Conservation (phyloP, 2,888 invertebrate genomes). For the Lithodes maja region DNA sequence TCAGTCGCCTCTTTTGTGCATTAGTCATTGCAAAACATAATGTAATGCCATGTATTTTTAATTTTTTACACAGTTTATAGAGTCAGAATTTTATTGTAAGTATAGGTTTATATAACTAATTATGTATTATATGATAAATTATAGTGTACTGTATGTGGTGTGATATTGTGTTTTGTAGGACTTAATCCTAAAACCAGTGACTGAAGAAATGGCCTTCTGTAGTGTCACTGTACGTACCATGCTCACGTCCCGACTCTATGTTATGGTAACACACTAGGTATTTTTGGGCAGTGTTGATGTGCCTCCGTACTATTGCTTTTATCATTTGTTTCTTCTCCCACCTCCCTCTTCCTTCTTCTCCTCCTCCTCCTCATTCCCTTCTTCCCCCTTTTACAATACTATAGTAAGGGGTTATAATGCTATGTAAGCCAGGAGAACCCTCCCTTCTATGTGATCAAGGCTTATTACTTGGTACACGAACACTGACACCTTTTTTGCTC, state of each 20-base stretch:
- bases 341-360: not conserved
- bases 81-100: too few species aligned
- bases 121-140: too few species aligned
- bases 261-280: conserved; percentile 68
- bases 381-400: conserved; percentile 4
- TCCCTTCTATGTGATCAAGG: conserved; percentile 56
- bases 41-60: too few species aligned
- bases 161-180: too few species aligned
- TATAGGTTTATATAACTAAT: too few species aligned
- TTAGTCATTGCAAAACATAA: too few species aligned
- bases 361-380: not conserved
- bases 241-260: conserved; percentile 69
- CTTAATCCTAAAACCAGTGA: too few species aligned
- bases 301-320: conserved; percentile 59
- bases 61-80: too few species aligned
- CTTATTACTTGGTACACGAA: conserved; percentile 10
- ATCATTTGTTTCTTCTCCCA: not conserved
- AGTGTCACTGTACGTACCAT: conserved; percentile 68
- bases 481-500: conserved; percentile 61
- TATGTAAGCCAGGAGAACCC: conserved; percentile 7
- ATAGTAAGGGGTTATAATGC: conserved; percentile 1
- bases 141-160: too few species aligned
- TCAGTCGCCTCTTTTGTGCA: too few species aligned
- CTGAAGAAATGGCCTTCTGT: conserved; percentile 17
- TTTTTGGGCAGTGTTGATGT: conserved; percentile 68